Conservation (phyloP, 2,888 invertebrate species). For the Iphiclides podalirius region DNA sequence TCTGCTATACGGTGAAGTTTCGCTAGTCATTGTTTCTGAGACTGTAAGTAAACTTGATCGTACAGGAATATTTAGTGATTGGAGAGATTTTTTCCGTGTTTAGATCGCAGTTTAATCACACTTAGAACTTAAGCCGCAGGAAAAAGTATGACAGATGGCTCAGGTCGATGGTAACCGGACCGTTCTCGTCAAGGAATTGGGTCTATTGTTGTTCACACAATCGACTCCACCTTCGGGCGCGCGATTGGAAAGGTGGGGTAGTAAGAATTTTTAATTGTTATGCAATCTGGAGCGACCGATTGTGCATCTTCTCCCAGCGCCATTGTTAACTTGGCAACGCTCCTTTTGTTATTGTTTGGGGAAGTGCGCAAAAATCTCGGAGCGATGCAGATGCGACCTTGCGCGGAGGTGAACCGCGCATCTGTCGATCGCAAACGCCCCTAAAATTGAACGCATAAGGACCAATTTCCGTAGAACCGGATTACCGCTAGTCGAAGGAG, state of each 20-base stretch:
- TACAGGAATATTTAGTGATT: no score
- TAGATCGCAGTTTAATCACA: no score
- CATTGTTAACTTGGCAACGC: conserved; percentile 44
- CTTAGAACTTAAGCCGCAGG: not conserved
- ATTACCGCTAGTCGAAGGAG: conserved; percentile 33
- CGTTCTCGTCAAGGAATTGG: conserved; percentile 45
- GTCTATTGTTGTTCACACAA: conserved; percentile 59
- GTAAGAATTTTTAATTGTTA: conserved; percentile 62
- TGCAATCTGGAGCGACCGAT: conserved; percentile 62
- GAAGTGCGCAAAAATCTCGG: conserved; percentile 63
- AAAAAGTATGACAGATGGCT: conserved; percentile 47
- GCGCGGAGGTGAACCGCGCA: conserved; percentile 14
- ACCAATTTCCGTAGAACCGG: conserved; percentile 24
- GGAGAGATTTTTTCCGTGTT: no score
- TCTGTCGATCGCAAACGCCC: conserved; percentile 24
- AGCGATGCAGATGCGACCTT: conserved; percentile 45
- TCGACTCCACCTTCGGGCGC: conserved; percentile 43
- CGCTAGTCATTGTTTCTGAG: no score
- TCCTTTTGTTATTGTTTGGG: conserved; percentile 50
- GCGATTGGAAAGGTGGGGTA: conserved; percentile 50
- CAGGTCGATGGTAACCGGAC: conserved; percentile 41
- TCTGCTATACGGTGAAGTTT: no score
- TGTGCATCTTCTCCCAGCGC: conserved; percentile 36
- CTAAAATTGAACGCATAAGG: conserved; percentile 29
- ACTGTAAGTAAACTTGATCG: no score